phyloP scores from a whole-genome alignment of 1,140 invertebrate genomes.

The Trichonephila clavipes region DNA sequence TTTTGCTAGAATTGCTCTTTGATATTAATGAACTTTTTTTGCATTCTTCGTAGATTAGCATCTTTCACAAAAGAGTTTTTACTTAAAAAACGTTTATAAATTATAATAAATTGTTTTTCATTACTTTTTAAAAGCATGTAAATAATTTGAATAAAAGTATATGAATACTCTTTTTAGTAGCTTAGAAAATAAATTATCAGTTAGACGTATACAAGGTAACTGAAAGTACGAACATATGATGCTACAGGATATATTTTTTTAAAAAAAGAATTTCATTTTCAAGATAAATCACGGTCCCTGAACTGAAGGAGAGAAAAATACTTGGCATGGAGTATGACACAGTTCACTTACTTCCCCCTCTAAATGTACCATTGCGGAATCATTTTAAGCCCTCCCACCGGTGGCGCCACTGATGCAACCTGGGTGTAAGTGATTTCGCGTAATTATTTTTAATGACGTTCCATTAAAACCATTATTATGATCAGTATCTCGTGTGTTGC shows the following conservation, averaged over 20 bases:
- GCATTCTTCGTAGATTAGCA: too few species aligned
- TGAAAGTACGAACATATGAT: constrained; percentile 5
- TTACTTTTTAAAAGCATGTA: neutral
- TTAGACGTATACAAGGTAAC: neutral
- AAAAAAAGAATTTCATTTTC: neutral
- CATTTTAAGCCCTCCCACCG: neutral
- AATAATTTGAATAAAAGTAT: neutral
- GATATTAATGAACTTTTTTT: too few species aligned
- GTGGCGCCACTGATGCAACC: constrained; percentile 3
- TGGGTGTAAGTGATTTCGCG: constrained; percentile 47
- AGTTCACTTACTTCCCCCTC: neutral
- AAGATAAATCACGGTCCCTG: neutral
- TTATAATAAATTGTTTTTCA: neutral
- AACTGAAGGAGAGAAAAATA: neutral
- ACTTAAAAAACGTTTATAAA: too few species aligned
- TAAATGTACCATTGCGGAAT: neutral
- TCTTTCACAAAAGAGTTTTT: too few species aligned
- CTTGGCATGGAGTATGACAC: neutral
- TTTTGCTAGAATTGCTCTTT: too few species aligned
- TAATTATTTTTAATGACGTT: constrained; percentile 75
- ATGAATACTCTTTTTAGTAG: constrained; percentile 2
- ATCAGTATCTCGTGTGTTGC: constrained; percentile 59
- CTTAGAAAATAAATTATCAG: neutral
- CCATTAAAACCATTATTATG: constrained; percentile 73
- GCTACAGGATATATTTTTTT: neutral